Evolutionary conservation across 2,113 vertebrate genomes (phyloP), one percentile per base, ranked within the genome.

Genomic region (Tragulus kanchil): DNA sequence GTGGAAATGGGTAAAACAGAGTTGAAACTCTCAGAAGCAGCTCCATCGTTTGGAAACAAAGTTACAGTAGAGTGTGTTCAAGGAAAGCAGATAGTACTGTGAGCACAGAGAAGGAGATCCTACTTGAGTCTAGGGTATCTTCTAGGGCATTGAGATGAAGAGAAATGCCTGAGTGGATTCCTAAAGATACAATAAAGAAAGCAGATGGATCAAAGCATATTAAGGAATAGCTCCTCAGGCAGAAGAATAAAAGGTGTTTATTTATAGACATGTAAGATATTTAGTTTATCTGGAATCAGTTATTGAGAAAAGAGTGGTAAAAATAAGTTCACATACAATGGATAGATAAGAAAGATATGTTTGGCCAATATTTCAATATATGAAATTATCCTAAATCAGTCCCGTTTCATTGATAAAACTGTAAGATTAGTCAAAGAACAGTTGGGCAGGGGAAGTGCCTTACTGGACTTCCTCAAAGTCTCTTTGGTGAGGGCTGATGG

Each of bases 221-320:
- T 90, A 95, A 88, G 58, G 8, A 82, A 92, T 3, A 93, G 11
- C 10, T 94, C 19, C 36, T 62, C 48, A 54, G 15, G 50, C 10
- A 67, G 58, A 61, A 92, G 4, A 96, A 92, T 85, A 88, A 67
- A 81, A 89, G 78, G 7, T 89, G 3, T 36, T 4, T 42, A 89
- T 77, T 52, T 94, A 42, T 17, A 90, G 15, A 79, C 15, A 84
- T 73, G 6, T 73, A 95, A 89, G n/a, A 59, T 89, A 61, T 59
- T 97, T 78, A 90, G 25, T 77, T 13, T 88, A 86, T 56, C 31
- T 69, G 31, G 58, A 65, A 83, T n/a, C 59, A 93, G 54, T 89
- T 93, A 28, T 81, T 90, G 64, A 93, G 79, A 94, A 77, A 48
- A 19, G 31, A 89, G 36, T 67, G 45, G 64, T 79, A 71, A 93